A percentile compares a stretch with the other conserved stretches of the same genome.
These are phyloP conservation scores for Amblyraja radiata DNA, from an alignment of 2,797 vertebrate genomes.

Conservation along the genomic window DNA sequence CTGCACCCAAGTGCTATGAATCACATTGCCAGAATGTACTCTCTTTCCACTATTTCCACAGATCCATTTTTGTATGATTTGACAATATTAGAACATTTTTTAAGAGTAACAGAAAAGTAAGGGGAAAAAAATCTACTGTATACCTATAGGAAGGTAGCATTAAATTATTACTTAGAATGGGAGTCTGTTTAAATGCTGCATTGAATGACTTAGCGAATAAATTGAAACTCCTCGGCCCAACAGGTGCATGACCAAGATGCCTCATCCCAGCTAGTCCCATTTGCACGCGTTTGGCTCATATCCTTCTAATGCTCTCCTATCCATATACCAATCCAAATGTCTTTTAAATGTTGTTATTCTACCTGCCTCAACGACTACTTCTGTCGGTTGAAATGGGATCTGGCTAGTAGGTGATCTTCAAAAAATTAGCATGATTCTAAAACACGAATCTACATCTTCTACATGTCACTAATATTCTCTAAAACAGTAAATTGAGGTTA, in stretches of 20 bases:
- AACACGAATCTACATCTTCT: background rate
- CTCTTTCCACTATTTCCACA: background rate
- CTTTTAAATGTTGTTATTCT: no score
- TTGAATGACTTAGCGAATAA: background rate
- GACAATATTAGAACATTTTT: background rate
- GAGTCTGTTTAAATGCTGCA: background rate
- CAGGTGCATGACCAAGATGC: no score
- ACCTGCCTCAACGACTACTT: no score
- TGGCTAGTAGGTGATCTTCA: background rate
- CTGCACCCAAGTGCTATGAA: background rate
- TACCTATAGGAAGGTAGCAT: background rate
- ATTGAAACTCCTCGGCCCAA: no score
- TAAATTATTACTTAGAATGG: background rate
- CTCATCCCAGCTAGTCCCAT: no score
- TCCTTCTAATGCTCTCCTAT: no score
- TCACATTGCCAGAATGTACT: background rate
- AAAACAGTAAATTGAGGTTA: background rate
- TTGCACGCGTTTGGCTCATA: no score
- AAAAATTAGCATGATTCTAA: background rate
- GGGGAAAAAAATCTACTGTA: background rate
- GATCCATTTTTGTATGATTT: background rate
- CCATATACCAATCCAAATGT: no score
- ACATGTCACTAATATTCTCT: background rate
- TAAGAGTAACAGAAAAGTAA: background rate
- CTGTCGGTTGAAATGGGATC: background rate